Evolutionary conservation across 2,113 vertebrate species (phyloP).

Genomic region (Scolopax mira): DNA sequence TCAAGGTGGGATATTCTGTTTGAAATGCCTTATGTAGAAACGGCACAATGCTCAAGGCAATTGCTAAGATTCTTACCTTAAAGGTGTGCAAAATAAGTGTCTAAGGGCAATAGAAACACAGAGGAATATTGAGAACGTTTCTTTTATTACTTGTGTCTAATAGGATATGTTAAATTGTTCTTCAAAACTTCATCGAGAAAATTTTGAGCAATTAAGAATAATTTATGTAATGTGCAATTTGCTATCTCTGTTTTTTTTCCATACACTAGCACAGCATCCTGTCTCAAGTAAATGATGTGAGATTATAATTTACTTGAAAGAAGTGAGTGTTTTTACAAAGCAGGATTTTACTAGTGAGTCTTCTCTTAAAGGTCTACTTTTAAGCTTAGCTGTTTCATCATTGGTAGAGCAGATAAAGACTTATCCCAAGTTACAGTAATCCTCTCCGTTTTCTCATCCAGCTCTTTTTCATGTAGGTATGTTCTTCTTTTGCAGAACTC

Average conservation of each 20-base stretch:
- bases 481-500: conserved; percentile 78
- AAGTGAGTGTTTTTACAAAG: background rate
- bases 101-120: accelerated
- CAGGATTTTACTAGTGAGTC: background rate
- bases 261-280: background rate
- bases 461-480: background rate
- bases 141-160: accelerated
- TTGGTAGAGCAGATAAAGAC: background rate
- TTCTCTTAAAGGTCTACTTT: background rate
- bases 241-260: background rate
- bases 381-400: background rate
- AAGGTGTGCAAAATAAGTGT: accelerated
- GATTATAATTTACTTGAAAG: background rate
- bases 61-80: accelerated
- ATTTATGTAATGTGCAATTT: accelerated
- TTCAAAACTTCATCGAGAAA: background rate
- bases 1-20: accelerated
- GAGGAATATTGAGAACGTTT: background rate
- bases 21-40: background rate
- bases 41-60: accelerated
- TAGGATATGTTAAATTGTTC: background rate
- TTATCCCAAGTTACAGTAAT: background rate
- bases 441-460: background rate
- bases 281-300: background rate
- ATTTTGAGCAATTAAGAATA: background rate